Evolutionary conservation across 2,888 invertebrate species (phyloP).

Genomic region (Acleris holmiana): DNA sequence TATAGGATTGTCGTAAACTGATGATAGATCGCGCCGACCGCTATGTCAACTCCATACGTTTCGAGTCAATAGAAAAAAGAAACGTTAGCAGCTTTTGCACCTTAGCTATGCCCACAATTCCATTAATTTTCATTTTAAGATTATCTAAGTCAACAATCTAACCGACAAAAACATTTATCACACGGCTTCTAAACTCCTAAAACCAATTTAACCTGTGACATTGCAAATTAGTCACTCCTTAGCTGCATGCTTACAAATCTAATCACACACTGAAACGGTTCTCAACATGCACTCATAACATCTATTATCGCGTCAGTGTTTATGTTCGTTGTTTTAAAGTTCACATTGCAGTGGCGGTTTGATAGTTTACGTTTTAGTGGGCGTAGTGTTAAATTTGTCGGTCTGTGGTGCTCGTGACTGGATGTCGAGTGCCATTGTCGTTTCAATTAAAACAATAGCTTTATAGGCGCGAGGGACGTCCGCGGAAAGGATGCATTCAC

Average conservation of each 20-base stretch:
- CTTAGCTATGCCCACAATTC: too few relatives aligned
- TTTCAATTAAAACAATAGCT: conserved; percentile 34
- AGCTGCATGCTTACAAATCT: conserved; percentile 5
- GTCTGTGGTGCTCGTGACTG: conserved; percentile 21
- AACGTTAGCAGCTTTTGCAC: too few relatives aligned
- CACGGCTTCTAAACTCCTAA: background rate
- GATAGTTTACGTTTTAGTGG: background rate
- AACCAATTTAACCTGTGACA: conserved; percentile 28
- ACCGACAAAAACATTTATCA: too few relatives aligned
- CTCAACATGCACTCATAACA: background rate
- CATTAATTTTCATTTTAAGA: too few relatives aligned
- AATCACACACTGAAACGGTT: background rate
- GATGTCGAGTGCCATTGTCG: conserved; percentile 30
- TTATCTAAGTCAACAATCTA: too few relatives aligned
- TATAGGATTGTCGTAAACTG: too few relatives aligned
- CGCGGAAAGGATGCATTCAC: conserved; percentile 4
- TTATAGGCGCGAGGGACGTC: conserved; percentile 8
- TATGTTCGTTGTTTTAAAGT: background rate
- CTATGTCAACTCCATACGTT: too few relatives aligned
- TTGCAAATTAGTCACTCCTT: conserved; percentile 24
- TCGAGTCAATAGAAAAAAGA: too few relatives aligned
- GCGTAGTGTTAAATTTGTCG: background rate
- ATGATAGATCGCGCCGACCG: too few relatives aligned
- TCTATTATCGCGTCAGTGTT: background rate
- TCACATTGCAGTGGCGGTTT: background rate